A percentile compares a stretch with the other conserved stretches of the same genome.
Conservation (phyloP, 2,797 vertebrate genomes). For the Cirrhinus molitorella region DNA sequence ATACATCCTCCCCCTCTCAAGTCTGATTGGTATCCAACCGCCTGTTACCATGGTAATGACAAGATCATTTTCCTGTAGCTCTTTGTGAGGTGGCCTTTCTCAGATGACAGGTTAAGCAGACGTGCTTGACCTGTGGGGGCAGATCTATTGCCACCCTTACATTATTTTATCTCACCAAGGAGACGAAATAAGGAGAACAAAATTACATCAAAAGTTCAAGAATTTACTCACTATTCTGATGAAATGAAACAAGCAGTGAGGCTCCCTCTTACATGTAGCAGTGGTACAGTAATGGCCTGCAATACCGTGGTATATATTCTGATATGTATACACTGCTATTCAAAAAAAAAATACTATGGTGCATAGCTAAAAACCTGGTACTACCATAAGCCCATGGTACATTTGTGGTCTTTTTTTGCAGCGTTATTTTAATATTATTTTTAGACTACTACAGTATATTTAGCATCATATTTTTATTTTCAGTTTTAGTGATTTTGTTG, state of each 20-base stretch:
- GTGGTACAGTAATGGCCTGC: not conserved
- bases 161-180: conserved; percentile 29
- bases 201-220: conserved; percentile 28
- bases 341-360: not conserved
- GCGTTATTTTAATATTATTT: too few relatives aligned
- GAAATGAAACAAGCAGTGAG: not conserved
- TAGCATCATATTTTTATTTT: too few relatives aligned
- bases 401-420: not conserved
- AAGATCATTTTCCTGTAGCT: conserved; percentile 87
- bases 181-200: conserved; percentile 26
- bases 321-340: not conserved
- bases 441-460: too few relatives aligned
- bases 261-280: not conserved
- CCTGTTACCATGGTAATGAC: conserved; percentile 90
- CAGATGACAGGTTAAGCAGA: conserved; percentile 83
- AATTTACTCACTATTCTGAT: conserved; percentile 1
- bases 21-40: conserved; percentile 86
- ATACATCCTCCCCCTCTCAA: conserved; percentile 71
- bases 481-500: too few relatives aligned
- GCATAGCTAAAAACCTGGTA: not conserved
- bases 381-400: not conserved
- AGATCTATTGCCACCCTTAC: conserved; percentile 39
- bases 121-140: conserved; percentile 34
- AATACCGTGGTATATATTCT: not conserved
- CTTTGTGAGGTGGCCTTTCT: conserved; percentile 86